phyloP scores from a whole-genome alignment of 2,113 vertebrate species.

The Aptenodytes patagonicus region DNA sequence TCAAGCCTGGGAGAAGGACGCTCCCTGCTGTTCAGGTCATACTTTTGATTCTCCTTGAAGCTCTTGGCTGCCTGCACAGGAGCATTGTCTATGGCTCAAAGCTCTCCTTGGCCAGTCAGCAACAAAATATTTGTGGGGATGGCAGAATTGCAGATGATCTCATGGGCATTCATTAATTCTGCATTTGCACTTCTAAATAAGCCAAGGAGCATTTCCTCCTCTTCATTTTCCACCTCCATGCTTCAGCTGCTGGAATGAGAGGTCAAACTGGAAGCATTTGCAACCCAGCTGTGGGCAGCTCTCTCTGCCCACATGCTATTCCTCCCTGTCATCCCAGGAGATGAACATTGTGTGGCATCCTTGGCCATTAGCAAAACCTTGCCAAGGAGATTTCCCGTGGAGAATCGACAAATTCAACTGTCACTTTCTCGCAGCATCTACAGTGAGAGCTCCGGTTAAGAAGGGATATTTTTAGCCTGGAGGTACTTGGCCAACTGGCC shows the following conservation, averaged over 20 bases:
- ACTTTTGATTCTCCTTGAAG: neutral
- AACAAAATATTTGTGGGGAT: neutral
- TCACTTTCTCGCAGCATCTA: neutral
- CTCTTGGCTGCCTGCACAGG: neutral
- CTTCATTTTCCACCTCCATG: neutral
- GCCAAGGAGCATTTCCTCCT: neutral
- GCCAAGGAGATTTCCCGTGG: constrained; percentile 19
- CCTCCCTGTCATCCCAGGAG: neutral
- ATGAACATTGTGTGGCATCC: neutral
- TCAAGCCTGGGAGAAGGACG: neutral
- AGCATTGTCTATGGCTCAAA: neutral
- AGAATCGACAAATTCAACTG: neutral
- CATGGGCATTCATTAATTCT: neutral
- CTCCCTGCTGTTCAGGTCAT: neutral
- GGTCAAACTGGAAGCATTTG: neutral
- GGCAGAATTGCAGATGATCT: neutral
- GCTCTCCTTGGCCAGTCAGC: neutral
- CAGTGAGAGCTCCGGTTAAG: neutral
- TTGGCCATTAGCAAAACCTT: neutral
- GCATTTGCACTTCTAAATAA: neutral
- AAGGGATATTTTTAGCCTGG: constrained; percentile 12
- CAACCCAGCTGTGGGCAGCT: neutral
- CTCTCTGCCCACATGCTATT: neutral
- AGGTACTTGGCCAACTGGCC: neutral
- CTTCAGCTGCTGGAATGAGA: neutral